phyloP scores from a whole-genome alignment of 2,888 invertebrate genomes.

The Coremacera marginata region DNA sequence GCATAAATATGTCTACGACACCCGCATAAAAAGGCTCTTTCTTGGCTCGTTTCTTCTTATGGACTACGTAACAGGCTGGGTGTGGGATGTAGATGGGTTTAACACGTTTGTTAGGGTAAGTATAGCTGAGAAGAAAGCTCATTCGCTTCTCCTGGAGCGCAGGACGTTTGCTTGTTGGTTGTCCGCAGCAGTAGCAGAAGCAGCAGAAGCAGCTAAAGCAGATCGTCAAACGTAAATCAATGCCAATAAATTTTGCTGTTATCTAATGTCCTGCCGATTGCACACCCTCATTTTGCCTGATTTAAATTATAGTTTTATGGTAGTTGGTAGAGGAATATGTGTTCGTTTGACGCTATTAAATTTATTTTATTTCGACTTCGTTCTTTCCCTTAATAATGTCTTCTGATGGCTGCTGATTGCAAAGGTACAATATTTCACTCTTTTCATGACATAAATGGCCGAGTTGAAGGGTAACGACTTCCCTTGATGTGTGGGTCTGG shows the following conservation, averaged over 20 bases:
- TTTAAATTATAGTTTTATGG: conserved; percentile 45
- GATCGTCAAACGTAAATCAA: conserved; percentile 55
- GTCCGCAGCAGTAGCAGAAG: neutral
- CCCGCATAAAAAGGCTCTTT: conserved; percentile 53
- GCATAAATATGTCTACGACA: conserved; percentile 68
- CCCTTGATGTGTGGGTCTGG: neutral
- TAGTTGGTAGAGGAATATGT: conserved; percentile 7
- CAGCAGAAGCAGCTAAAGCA: neutral
- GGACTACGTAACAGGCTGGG: neutral
- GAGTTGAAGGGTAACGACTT: neutral
- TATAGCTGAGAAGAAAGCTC: neutral
- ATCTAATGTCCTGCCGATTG: conserved; percentile 54
- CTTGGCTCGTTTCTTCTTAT: neutral
- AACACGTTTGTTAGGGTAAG: conserved; percentile 1
- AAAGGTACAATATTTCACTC: conserved; percentile 48
- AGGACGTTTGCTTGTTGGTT: neutral
- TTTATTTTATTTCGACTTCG: conserved; percentile 40
- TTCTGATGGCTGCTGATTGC: conserved; percentile 52
- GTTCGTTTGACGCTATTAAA: conserved; percentile 36
- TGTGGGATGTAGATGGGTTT: neutral
- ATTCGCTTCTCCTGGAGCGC: neutral
- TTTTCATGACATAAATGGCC: conserved; percentile 10
- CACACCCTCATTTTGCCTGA: conserved; percentile 54
- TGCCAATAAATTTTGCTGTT: conserved; percentile 54
- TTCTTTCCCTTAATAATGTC: conserved; percentile 50